These are phyloP conservation scores for Synergus umbraculus DNA, from an alignment of 2,888 invertebrate species.

Conservation along the genomic window DNA sequence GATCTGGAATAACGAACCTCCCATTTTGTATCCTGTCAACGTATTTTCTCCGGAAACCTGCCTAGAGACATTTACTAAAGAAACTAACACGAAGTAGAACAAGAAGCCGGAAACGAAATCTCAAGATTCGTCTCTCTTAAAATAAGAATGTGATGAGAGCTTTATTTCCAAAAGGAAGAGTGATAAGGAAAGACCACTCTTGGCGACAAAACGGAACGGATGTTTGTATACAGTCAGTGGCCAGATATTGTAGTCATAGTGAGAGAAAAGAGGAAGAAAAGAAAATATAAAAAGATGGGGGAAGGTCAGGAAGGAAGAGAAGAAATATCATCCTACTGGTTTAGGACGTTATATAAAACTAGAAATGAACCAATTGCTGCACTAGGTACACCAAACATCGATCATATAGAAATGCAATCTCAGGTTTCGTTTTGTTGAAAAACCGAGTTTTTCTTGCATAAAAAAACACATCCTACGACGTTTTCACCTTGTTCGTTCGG, in stretches of 20 bases:
- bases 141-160: constrained; percentile 2
- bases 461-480: constrained; percentile 1
- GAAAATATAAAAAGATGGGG: not conserved
- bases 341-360: not conserved
- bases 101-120: constrained; percentile 22
- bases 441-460: not conserved
- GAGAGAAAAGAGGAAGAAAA: not conserved
- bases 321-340: not conserved
- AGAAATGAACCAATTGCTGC: not conserved
- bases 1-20: not conserved
- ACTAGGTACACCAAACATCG: not conserved
- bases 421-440: not conserved
- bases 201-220: not conserved
- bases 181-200: not conserved
- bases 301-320: not conserved
- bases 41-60: not conserved
- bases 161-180: not conserved
- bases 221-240: constrained; percentile 7
- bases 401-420: not conserved
- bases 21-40: not conserved
- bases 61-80: not conserved
- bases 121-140: constrained; percentile 3
- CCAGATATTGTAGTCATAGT: not conserved
- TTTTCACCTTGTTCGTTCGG: not conserved
- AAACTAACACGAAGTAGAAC: constrained; percentile 11